Conservation (phyloP, 2,888 invertebrate species). For the Noctua pronuba region DNA sequence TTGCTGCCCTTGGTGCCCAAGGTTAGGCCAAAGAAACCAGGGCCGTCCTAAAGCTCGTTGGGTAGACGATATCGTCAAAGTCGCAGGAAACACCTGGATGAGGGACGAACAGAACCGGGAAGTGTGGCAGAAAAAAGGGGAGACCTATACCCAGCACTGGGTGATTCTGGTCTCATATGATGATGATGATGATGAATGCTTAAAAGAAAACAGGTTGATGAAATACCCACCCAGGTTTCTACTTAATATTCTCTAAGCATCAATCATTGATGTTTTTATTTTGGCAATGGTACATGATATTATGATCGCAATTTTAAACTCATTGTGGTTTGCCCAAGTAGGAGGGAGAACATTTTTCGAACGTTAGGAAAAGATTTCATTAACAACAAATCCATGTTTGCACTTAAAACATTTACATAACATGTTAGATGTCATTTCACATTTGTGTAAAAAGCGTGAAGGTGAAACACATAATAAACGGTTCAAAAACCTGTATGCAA, state of each 20-base stretch:
- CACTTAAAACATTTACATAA: not conserved
- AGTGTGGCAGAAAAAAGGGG: no score
- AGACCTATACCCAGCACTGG: no score
- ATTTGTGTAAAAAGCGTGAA: constrained; percentile 39
- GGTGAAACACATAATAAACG: constrained; percentile 38
- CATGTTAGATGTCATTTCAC: constrained; percentile 2
- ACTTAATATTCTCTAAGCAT: constrained; percentile 1
- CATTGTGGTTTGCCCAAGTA: not conserved
- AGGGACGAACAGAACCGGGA: no score
- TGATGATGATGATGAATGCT: no score
- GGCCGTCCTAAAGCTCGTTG: no score
- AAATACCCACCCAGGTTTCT: not conserved
- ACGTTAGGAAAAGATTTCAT: not conserved
- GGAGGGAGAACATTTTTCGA: not conserved
- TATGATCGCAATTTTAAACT: not conserved
- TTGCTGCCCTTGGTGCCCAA: no score
- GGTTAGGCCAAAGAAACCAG: no score
- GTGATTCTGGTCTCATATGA: no score
- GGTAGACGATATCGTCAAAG: no score
- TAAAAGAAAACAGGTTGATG: not conserved
- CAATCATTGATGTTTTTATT: not conserved
- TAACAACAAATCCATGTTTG: not conserved
- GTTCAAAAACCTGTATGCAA: constrained; percentile 48
- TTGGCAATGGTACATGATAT: not conserved
- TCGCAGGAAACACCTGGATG: no score